These are phyloP conservation scores for Chymomyza caudatula DNA, from an alignment of 2,888 invertebrate species.

Conservation along the genomic window DNA sequence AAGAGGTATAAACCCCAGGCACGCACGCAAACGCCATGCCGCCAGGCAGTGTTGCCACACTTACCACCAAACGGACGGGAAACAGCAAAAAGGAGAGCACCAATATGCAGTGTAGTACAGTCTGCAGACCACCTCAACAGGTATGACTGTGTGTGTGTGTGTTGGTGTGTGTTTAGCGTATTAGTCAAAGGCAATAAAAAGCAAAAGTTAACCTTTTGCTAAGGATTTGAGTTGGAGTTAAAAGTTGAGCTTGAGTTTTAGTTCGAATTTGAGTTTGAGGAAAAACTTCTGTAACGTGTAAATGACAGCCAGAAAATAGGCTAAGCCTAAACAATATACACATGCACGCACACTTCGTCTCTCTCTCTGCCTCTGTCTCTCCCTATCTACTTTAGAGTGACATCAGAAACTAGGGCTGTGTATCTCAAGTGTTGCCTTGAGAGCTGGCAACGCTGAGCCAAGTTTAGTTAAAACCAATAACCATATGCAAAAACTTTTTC, in stretches of 20 bases:
- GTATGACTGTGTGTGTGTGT: not conserved
- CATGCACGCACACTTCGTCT: not conserved
- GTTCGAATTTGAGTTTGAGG: slow-evolving; percentile 45
- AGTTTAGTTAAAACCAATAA: not conserved
- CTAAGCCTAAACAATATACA: slow-evolving; percentile 26
- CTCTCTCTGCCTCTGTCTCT: not conserved
- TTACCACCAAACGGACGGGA: not conserved
- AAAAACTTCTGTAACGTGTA: slow-evolving; percentile 62
- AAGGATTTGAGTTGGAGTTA: slow-evolving; percentile 6
- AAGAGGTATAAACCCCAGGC: not conserved
- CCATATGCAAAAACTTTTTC: not conserved
- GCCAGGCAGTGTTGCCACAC: not conserved
- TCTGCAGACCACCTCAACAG: not conserved
- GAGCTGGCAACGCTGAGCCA: too few relatives aligned
- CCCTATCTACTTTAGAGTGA: not conserved
- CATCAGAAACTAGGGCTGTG: not conserved
- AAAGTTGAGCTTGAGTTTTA: slow-evolving; percentile 44
- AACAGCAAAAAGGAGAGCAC: not conserved
- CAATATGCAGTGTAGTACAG: too few relatives aligned
- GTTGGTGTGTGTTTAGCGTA: not conserved
- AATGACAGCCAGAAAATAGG: slow-evolving; percentile 54
- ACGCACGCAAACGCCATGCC: not conserved
- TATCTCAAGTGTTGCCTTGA: too few relatives aligned
- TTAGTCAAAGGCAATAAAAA: not conserved
- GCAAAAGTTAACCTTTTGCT: not conserved